Evolutionary conservation across 2,797 vertebrate species (phyloP), one percentile per base, ranked within the genome.

Genomic region (Spea hammondii): DNA sequence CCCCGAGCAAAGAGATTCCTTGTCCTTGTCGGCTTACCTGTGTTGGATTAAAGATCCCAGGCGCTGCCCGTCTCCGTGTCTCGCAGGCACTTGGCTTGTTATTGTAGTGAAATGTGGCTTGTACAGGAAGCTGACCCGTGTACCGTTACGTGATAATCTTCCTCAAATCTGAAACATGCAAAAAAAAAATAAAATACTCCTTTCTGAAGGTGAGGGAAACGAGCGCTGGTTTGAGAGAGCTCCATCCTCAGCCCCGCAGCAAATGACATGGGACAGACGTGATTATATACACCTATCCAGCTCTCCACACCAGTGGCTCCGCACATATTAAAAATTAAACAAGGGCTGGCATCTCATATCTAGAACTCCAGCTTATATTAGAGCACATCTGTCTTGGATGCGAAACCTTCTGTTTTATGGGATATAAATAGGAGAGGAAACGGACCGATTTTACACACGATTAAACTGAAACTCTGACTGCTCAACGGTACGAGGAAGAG

Each of bases 251-350:
- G 46, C 46, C n/a, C 12, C 2, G 65, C 65, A 49, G 67, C n/a
- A 17, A 69, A 69, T 69, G 67, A 64, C 50, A 70, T 8, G 49
- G 65, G 60, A 32, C 50, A 44, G 50, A 47, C n/a, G 13, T 45
- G 45, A 78, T 72, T 65, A 78, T 65, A 14, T 51, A 50, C 70
- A 50, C 77, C 62, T 47, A 5, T 45, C 49, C 49, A 17, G 17
- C 3, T 45, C 48, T 47, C 32, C 13, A 54, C 14, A 78, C 53
- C 69, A 13, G 32, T 51, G 8, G 55, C 76, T 65, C 68, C 11
- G 10, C 14, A 71, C 44, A 54, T 70, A 65, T 47, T 78, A 78
- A 14, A 55, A 10, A 78, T 48, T 64, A 62, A 76, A 69, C 74
- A 17, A 60, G 48, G 45, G 8, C 11, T 55, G 66, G 53, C 54